A percentile compares a stretch with the other conserved stretches of the same genome.
These are phyloP conservation scores for Molothrus ater DNA, from an alignment of 2,797 vertebrate genomes.

Conservation along the genomic window DNA sequence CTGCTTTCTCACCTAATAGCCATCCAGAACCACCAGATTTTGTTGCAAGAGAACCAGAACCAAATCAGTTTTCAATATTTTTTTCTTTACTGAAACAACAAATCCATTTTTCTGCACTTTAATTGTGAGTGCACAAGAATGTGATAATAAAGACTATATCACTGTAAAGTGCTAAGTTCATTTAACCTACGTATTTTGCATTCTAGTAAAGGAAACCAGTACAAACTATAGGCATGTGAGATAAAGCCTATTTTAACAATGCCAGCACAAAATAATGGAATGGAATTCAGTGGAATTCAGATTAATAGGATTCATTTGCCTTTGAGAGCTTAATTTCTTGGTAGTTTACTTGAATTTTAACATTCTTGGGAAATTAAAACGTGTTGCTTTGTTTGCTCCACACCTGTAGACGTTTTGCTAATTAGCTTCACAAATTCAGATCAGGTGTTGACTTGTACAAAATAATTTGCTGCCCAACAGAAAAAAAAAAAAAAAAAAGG, in stretches of 20 bases:
- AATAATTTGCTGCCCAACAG: constrained; percentile 38
- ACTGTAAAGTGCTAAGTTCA: neutral
- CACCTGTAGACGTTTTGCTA: neutral
- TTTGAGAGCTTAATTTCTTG: neutral
- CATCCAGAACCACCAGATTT: neutral
- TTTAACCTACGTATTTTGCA: neutral
- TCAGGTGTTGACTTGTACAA: constrained; percentile 16
- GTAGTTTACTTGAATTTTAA: constrained; percentile 9
- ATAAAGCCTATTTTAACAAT: neutral
- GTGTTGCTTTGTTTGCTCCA: neutral
- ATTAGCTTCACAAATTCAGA: constrained; percentile 31
- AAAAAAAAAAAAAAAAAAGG: neutral
- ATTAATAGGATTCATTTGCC: neutral
- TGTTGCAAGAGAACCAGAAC: neutral
- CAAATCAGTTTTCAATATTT: neutral
- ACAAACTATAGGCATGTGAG: neutral
- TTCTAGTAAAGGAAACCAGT: neutral
- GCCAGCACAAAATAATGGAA: neutral
- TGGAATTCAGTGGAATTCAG: neutral
- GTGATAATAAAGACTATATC: neutral
- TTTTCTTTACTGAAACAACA: neutral
- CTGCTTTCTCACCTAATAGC: neutral
- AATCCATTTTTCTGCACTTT: neutral
- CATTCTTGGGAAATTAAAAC: neutral
- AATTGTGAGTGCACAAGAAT: neutral